phyloP scores from a whole-genome alignment of 2,797 vertebrate genomes.

The Malurus leucopterus region DNA sequence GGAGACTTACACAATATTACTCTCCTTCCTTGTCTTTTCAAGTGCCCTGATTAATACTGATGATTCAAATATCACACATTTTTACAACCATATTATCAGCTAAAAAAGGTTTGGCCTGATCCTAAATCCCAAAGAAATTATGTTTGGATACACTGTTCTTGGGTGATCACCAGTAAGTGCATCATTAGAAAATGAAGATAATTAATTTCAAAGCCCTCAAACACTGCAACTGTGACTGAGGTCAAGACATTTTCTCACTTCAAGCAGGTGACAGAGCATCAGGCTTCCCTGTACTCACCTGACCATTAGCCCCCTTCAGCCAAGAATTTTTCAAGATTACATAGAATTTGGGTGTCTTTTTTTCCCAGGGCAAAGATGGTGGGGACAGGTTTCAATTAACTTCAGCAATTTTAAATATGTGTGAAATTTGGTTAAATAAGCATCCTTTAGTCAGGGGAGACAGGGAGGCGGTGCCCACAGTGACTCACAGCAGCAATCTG shows the following conservation, averaged over 20 bases:
- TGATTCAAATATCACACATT: not conserved
- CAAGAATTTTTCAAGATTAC: not conserved
- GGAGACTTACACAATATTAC: not conserved
- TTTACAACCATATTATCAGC: not conserved
- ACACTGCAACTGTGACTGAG: not conserved
- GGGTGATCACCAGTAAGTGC: not conserved
- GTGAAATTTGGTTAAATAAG: slow-evolving; percentile 32
- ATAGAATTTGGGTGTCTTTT: not conserved
- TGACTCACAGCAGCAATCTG: slow-evolving; percentile 35
- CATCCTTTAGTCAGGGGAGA: not conserved
- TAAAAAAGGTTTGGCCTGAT: not conserved
- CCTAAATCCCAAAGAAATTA: not conserved
- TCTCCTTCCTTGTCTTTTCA: not conserved
- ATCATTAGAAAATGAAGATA: not conserved
- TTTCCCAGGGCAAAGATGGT: not conserved
- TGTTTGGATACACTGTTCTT: not conserved
- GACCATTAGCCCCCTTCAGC: not conserved
- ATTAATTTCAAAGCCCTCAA: not conserved
- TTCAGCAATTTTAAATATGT: slow-evolving; percentile 5
- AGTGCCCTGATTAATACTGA: not conserved
- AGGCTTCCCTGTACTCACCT: not conserved
- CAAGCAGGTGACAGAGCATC: not conserved
- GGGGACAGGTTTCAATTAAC: not conserved
- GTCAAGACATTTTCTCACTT: not conserved
- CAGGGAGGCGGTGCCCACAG: not conserved